phyloP scores from a whole-genome alignment of 1,140 invertebrate genomes.

The Neelides sp. region DNA sequence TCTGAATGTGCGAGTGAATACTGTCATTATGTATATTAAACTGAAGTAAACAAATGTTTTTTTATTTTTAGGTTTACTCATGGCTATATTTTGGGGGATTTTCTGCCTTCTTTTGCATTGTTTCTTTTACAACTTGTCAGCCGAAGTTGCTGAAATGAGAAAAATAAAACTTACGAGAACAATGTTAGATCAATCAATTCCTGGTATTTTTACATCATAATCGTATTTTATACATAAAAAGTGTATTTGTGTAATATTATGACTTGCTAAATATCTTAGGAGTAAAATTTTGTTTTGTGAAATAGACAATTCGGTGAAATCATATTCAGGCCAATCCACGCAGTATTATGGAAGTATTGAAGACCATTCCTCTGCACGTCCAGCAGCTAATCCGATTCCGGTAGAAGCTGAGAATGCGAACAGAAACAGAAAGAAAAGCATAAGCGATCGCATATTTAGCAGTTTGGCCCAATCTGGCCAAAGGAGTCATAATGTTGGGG shows the following conservation, averaged over 20 bases:
- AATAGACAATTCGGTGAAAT: no score
- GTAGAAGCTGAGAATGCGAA: neutral
- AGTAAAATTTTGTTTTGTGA: no score
- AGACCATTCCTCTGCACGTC: neutral
- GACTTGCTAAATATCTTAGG: no score
- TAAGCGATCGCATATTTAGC: conserved; percentile 19
- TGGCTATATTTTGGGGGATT: conserved; percentile 19
- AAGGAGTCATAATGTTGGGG: neutral
- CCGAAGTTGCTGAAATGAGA: conserved; percentile 14
- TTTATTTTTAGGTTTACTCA: conserved; percentile 11
- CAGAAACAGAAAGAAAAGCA: conserved; percentile 1
- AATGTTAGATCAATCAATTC: no score
- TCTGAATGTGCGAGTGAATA: no score
- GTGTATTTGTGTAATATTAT: no score
- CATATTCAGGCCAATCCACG: no score
- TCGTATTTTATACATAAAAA: no score
- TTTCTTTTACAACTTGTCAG: conserved; percentile 23
- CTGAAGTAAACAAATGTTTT: neutral
- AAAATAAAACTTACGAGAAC: no score
- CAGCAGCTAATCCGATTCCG: neutral
- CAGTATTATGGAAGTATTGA: neutral
- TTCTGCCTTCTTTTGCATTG: conserved; percentile 18
- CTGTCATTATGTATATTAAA: neutral
- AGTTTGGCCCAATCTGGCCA: conserved; percentile 15
- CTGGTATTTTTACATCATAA: no score